Conservation (phyloP, 2,888 invertebrate species). For the Chelonus formosanus region DNA sequence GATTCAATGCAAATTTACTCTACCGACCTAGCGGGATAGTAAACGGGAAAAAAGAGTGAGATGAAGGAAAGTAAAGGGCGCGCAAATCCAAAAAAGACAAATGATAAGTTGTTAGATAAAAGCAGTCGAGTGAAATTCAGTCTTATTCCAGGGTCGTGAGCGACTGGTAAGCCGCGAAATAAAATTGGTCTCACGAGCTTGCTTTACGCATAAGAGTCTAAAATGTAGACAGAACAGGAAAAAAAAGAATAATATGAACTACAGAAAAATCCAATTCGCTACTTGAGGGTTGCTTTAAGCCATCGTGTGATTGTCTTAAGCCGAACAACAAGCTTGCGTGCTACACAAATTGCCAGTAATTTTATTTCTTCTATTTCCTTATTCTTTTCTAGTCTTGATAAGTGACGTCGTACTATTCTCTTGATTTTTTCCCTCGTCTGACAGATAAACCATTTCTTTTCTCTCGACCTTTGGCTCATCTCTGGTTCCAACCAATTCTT, state of each 20-base stretch:
- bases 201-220: conserved; percentile 17
- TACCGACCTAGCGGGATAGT: conserved; percentile 30
- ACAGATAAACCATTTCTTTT: conserved; percentile 6
- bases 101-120: conserved; percentile 39
- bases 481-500: too few species aligned
- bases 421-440: conserved; percentile 14
- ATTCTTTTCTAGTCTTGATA: conserved; percentile 24
- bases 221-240: background rate
- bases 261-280: background rate
- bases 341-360: conserved; percentile 50
- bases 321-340: conserved; percentile 34
- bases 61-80: conserved; percentile 27
- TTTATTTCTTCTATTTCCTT: conserved; percentile 32
- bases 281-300: conserved; percentile 21
- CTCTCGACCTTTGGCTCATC: conserved; percentile 12
- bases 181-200: conserved; percentile 43
- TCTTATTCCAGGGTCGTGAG: conserved; percentile 34
- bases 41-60: conserved; percentile 13
- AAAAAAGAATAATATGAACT: background rate
- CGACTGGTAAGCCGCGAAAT: conserved; percentile 49
- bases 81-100: conserved; percentile 34
- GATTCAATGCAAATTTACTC: conserved; percentile 49
- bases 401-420: conserved; percentile 39
- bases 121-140: conserved; percentile 41
- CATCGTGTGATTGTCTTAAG: conserved; percentile 45